Evolutionary conservation across 2,888 invertebrate genomes (phyloP).

Genomic region (Palloptera scutellata): DNA sequence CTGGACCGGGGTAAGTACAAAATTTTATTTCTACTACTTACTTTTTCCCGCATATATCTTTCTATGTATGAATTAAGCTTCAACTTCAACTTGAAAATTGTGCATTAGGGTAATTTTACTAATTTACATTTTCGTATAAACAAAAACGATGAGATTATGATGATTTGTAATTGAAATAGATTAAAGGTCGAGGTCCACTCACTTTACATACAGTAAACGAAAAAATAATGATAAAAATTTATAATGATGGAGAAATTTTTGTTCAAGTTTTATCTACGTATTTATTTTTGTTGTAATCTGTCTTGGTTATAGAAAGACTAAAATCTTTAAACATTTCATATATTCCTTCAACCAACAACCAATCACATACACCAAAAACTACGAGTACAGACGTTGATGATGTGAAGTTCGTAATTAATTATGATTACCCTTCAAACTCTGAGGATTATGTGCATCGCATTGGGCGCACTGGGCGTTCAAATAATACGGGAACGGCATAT

Average conservation of each 20-base stretch:
- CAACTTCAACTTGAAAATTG: slow-evolving; percentile 29
- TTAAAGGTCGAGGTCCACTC: slow-evolving; percentile 64
- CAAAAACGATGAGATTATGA: slow-evolving; percentile 32
- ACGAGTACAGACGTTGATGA: slow-evolving; percentile 89
- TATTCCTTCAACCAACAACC: slow-evolving; percentile 18
- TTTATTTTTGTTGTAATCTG: slow-evolving; percentile 28
- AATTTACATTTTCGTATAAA: background rate
- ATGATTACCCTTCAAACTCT: slow-evolving; percentile 96
- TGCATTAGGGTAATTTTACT: slow-evolving; percentile 10
- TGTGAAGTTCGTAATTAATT: slow-evolving; percentile 99
- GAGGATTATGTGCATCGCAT: slow-evolving; percentile 96
- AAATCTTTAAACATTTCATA: slow-evolving; percentile 23
- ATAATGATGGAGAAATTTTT: slow-evolving; percentile 64
- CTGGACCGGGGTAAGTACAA: slow-evolving; percentile 31
- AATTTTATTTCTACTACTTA: slow-evolving; percentile 14
- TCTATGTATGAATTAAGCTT: slow-evolving; percentile 59
- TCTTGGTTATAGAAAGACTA: slow-evolving; percentile 16
- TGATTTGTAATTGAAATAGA: slow-evolving; percentile 13
- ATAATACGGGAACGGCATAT: slow-evolving; percentile 94
- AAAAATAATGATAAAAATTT: slow-evolving; percentile 43
- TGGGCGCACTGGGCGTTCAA: slow-evolving; percentile 92
- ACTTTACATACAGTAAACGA: slow-evolving; percentile 34
- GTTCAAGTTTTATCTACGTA: slow-evolving; percentile 50
- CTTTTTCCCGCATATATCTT: slow-evolving; percentile 47
- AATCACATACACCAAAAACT: slow-evolving; percentile 24